Conservation (phyloP, 1,140 invertebrate species). For the Atta texana region DNA sequence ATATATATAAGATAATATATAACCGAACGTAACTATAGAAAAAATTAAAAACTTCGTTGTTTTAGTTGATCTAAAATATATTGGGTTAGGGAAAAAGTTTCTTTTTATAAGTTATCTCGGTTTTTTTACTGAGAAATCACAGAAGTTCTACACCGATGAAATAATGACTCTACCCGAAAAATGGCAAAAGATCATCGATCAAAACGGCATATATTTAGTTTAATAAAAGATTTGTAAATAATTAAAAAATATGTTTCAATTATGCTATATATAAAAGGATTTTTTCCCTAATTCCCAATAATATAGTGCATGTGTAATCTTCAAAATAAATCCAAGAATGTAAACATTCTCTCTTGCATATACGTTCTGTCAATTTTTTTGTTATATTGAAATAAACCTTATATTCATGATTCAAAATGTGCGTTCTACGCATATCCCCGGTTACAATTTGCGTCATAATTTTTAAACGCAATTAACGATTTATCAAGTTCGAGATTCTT, state of each 20-base stretch:
- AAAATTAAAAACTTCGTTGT: constrained; percentile 7
- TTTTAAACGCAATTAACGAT: constrained; percentile 3
- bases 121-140: no score
- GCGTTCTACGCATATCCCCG: neutral
- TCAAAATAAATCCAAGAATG: constrained; percentile 7
- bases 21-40: neutral
- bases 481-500: constrained; percentile 52
- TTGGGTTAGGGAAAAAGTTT: no score
- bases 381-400: constrained; percentile 9
- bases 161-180: no score
- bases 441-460: neutral
- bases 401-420: neutral
- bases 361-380: neutral
- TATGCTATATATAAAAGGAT: no score
- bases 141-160: no score
- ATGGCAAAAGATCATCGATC: no score
- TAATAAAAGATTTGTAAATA: no score
- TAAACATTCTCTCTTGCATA: constrained; percentile 1
- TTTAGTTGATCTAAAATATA: neutral
- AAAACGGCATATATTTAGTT: no score
- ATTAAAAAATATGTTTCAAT: no score
- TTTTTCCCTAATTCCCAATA: no score
- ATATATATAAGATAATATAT: neutral
- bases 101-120: no score
- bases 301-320: neutral